Percentiles rank a stretch among this genome's conserved stretches.
phyloP scores from a whole-genome alignment of 2,797 vertebrate species.

The Sebastes diploproa region DNA sequence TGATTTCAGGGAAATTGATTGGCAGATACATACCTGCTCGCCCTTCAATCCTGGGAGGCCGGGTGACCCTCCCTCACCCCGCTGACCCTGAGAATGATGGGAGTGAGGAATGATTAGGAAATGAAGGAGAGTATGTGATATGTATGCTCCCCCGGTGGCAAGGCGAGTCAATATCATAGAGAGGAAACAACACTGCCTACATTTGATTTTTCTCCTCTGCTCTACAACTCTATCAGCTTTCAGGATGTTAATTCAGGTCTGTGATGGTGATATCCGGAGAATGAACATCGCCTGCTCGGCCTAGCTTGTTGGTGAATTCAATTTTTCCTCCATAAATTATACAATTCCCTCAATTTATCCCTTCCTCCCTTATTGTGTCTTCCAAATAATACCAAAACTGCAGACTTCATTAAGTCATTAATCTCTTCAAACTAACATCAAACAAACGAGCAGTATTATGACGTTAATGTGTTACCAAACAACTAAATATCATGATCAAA shows the following conservation, averaged over 20 bases:
- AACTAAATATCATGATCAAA: accelerated
- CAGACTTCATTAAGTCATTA: not conserved
- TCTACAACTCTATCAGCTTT: slow-evolving; percentile 6
- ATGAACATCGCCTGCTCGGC: not conserved
- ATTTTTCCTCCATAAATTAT: not conserved
- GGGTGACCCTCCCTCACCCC: slow-evolving; percentile 87
- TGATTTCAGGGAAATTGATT: slow-evolving; percentile 11
- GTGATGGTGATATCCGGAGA: not conserved
- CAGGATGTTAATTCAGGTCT: not conserved
- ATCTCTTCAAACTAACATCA: not conserved
- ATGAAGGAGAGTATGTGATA: slow-evolving; percentile 20
- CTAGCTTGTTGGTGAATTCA: not conserved
- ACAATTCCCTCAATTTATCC: not conserved
- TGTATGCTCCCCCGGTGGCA: slow-evolving; percentile 19
- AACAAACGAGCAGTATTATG: too few relatives aligned
- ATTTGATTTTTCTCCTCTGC: slow-evolving; percentile 28
- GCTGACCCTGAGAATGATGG: slow-evolving; percentile 86
- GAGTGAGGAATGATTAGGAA: slow-evolving; percentile 41
- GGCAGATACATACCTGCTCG: slow-evolving; percentile 85
- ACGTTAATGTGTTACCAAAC: too few relatives aligned
- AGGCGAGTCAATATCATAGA: slow-evolving; percentile 48
- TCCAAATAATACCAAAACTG: slow-evolving; percentile 3
- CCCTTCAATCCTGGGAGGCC: slow-evolving; percentile 90
- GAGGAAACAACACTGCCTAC: slow-evolving; percentile 11
- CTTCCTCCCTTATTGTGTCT: slow-evolving; percentile 51